Evolutionary conservation across 2,113 vertebrate genomes (phyloP), one percentile per base, ranked within the genome.

Genomic region (Pachypanchax playfairii): DNA sequence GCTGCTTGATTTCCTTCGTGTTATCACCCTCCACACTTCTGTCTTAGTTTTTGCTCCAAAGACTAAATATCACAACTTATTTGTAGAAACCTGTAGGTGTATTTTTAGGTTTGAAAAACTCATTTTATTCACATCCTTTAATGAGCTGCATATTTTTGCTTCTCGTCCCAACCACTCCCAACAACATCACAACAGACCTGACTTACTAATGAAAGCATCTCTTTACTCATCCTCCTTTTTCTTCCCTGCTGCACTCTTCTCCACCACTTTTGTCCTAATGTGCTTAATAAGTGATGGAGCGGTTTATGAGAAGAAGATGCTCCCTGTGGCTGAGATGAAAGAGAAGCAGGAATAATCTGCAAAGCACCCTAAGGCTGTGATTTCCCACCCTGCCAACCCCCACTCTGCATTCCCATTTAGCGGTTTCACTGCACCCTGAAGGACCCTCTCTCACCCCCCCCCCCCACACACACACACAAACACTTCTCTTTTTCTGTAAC

Each of bases 281-380:
- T 78, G 71, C 69, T 86, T 79, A 81, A 83, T 81, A 83, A 86
- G 66, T 86, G 86, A 87, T 79, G 66, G 80, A 84, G 77, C n/a
- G 35, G 78, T 83, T 86, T 78, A 89, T 87, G 72, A 42, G 52
- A 70, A 75, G 54, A 58, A 46, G 84, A 81, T 46, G 61, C 67
- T 70, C 66, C 79, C 65, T 58, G 64, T 31, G 53, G 49, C 44
- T 52, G 70, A 86, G 77, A 88, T 90, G 82, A 90, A 91, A 90
- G 85, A 35, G 62, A 39, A 64, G 77, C 39, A 73, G 62, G 79
- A 82, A 79, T 88, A 77, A 90, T 76, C 80, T 80, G 59, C 21
- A 38, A 56, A 69, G 61, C 67, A 79, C 72, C 85, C 78, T 22
- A 18, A 73, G 80, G 70, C 82, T 73, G 38, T 69, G 67, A 82